Evolutionary conservation across 2,113 vertebrate species (phyloP), one percentile per base, ranked within the genome.

Genomic region (Zosterops japonicus): DNA sequence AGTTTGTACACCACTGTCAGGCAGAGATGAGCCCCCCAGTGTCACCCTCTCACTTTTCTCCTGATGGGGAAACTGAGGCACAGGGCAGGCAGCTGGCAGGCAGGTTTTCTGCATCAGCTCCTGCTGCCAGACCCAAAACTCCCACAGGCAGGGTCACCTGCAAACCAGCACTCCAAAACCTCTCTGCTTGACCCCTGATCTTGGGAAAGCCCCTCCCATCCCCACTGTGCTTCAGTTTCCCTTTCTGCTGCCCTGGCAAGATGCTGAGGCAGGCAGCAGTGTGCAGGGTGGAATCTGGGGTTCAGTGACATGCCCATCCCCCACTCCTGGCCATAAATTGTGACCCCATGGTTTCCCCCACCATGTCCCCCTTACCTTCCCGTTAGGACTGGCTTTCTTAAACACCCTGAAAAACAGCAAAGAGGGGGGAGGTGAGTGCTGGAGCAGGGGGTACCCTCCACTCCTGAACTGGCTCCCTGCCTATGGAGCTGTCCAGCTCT

Each of bases 301-400:
- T 55, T 39, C 39, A 47, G 31, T 3, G 42, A 70, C 6, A 4
- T 50, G 79, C 8, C 49, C 57, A 39, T 7, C 11, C 31, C 42
- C 17, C 2, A 3, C 8, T 16, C 75, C 49, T 3, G 0, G 39
- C 27, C 29, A 25, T 6, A 39, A 39, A 9, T 10, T 9, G 6
- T 79, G 49, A 79, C 41, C 49, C 79, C 29, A 35, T 8, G 3
- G 23, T 39, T 29, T 12, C 12, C 41, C 42, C 29, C 1, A 0
- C 41, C 23, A 6, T 20, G 14, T 21, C 35, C 57, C 46, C 9
- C 97, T 97, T 83, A 98, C 97, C 97, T 97, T 97, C 59, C 97
- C 96, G 21, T 99, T 99, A 67, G 99, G 99, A 96, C 99, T 99
- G 61, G 99, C 98, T 84, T 99, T 99, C 97, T 99, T 99, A 95